Evolutionary conservation across 2,797 vertebrate species (phyloP).

Genomic region (Discoglossus pictus): DNA sequence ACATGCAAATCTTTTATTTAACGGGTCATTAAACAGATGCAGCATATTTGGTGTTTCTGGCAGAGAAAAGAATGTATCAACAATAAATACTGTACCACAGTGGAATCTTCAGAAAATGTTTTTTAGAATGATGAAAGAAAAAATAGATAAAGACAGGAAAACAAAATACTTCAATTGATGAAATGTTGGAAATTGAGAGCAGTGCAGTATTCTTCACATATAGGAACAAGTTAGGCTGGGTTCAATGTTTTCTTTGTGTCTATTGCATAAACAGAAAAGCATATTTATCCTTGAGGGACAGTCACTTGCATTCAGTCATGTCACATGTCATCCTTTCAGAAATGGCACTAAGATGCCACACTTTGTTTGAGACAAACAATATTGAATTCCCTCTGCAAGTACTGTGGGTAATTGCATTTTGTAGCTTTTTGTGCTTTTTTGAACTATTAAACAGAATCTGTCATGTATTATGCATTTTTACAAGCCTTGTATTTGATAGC

Average conservation of each 20-base stretch:
- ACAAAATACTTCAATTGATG: too few relatives aligned
- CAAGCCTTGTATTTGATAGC: slow-evolving; percentile 13
- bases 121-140: too few relatives aligned
- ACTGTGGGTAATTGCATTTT: slow-evolving; percentile 13
- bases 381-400: slow-evolving; percentile 13
- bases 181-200: too few relatives aligned
- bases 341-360: slow-evolving; percentile 7
- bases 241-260: background rate
- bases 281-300: slow-evolving; percentile 5
- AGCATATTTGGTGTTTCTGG: slow-evolving; percentile 18
- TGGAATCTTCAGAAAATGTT: too few relatives aligned
- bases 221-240: too few relatives aligned
- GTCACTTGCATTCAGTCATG: slow-evolving; percentile 7
- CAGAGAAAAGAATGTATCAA: background rate
- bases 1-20: slow-evolving; percentile 26
- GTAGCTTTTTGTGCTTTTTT: slow-evolving; percentile 17
- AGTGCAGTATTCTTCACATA: too few relatives aligned
- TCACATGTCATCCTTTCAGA: slow-evolving; percentile 22
- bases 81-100: background rate
- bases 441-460: slow-evolving; percentile 6
- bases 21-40: slow-evolving; percentile 18
- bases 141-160: too few relatives aligned
- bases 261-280: slow-evolving; percentile 16
- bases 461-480: slow-evolving; percentile 27
- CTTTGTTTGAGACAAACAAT: slow-evolving; percentile 19